A percentile compares a stretch with the other conserved stretches of the same genome.
These are phyloP conservation scores for Aelia acuminata DNA, from an alignment of 2,888 invertebrate species.

Conservation along the genomic window DNA sequence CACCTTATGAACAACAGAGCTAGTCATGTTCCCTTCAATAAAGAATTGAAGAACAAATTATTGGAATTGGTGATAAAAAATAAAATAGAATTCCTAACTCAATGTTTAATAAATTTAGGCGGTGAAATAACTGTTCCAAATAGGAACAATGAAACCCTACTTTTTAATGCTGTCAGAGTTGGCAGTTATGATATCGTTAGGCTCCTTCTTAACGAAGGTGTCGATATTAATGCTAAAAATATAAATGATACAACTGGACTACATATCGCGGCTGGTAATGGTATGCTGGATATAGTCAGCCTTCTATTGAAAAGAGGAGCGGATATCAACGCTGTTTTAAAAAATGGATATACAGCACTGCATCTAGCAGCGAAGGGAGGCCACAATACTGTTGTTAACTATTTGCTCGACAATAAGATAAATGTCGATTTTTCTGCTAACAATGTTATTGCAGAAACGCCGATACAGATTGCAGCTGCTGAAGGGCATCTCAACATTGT, in stretches of 20 bases:
- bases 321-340: constrained; percentile 39
- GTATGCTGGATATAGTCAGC: not conserved
- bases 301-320: not conserved
- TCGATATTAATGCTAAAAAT: not conserved
- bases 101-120: constrained; percentile 28
- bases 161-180: constrained; percentile 26
- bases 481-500: constrained; percentile 36
- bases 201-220: constrained; percentile 26
- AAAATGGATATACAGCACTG: constrained; percentile 25
- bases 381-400: not conserved
- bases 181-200: constrained; percentile 15
- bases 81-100: constrained; percentile 1
- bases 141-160: not conserved
- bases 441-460: not conserved
- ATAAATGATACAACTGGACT: not conserved
- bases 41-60: constrained; percentile 16
- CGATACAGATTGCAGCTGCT: constrained; percentile 17
- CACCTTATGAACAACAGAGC: not conserved
- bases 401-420: constrained; percentile 24
- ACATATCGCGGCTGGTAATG: not conserved
- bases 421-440: not conserved
- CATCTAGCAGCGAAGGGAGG: constrained; percentile 42
- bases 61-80: constrained; percentile 19
- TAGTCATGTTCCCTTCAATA: not conserved
- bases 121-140: not conserved